These are phyloP conservation scores for Volucella zonaria DNA, from an alignment of 2,888 invertebrate species.

Conservation along the genomic window DNA sequence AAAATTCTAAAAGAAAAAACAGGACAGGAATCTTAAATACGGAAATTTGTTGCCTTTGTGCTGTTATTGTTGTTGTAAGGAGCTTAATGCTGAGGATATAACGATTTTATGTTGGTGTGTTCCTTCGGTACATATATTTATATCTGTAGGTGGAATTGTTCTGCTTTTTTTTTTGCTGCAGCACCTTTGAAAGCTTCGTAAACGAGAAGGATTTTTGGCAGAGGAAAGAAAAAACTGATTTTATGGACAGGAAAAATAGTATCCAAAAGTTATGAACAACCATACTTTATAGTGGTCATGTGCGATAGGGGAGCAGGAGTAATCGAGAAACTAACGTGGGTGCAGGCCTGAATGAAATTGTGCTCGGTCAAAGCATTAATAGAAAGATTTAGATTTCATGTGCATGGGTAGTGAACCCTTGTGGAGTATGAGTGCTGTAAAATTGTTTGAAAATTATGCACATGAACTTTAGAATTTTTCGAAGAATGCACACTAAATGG, in stretches of 20 bases:
- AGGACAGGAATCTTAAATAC: conserved; percentile 34
- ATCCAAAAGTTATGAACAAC: conserved; percentile 25
- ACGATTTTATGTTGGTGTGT: conserved; percentile 4
- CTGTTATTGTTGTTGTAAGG: conserved; percentile 20
- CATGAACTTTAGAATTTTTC: too few relatives aligned
- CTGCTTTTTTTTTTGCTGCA: neutral
- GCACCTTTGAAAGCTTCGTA: conserved; percentile 12
- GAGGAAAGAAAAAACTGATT: neutral
- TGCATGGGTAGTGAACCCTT: too few relatives aligned
- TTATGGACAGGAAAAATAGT: conserved; percentile 13
- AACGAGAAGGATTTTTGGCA: conserved; percentile 9
- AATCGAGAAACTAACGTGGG: conserved; percentile 5
- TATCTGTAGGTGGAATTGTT: neutral
- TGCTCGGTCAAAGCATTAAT: too few relatives aligned
- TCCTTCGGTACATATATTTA: neutral
- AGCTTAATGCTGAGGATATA: conserved; percentile 29
- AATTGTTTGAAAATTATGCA: too few relatives aligned
- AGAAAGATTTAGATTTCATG: too few relatives aligned
- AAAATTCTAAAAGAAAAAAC: conserved; percentile 30
- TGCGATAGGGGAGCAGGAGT: conserved; percentile 5
- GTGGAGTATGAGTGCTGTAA: too few relatives aligned
- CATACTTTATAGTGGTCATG: conserved; percentile 36
- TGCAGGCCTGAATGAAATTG: neutral
- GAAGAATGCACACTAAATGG: too few relatives aligned
- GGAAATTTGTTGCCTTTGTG: conserved; percentile 33